Conservation (phyloP, 2,113 vertebrate species). For the Cephalopterus ornatus region DNA sequence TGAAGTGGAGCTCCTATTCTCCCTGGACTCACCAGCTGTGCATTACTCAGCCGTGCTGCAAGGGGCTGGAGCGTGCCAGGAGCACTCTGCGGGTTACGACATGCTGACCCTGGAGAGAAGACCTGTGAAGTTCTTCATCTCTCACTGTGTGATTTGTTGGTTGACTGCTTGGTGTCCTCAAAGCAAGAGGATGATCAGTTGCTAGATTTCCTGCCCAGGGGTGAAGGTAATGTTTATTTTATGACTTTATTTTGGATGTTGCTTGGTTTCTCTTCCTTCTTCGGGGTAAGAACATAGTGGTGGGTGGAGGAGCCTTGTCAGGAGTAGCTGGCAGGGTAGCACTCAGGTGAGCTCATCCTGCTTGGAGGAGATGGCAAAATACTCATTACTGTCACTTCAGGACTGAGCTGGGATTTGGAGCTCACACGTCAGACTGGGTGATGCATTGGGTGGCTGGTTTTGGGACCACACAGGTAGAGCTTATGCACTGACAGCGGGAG, state of each 20-base stretch:
- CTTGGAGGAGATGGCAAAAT: background rate
- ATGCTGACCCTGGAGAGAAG: background rate
- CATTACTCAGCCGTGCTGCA: accelerated
- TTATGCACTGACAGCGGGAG: accelerated
- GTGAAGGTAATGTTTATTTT: constrained; percentile 21
- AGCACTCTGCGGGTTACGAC: background rate
- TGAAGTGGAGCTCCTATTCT: background rate
- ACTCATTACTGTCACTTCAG: background rate
- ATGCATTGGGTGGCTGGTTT: background rate
- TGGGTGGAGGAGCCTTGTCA: background rate
- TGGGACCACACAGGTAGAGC: background rate
- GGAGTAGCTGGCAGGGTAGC: background rate
- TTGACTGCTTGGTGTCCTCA: background rate
- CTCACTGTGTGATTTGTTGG: background rate
- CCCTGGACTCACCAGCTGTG: background rate
- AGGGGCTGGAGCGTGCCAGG: background rate
- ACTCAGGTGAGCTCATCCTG: background rate
- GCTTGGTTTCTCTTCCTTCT: background rate
- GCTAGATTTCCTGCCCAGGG: background rate
- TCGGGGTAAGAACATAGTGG: background rate
- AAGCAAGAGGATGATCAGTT: background rate
- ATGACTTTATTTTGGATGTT: background rate
- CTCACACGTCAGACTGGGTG: background rate
- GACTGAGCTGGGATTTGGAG: background rate
- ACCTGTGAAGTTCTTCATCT: background rate